phyloP scores from a whole-genome alignment of 2,888 invertebrate species.

The Tetragonisca angustula region DNA sequence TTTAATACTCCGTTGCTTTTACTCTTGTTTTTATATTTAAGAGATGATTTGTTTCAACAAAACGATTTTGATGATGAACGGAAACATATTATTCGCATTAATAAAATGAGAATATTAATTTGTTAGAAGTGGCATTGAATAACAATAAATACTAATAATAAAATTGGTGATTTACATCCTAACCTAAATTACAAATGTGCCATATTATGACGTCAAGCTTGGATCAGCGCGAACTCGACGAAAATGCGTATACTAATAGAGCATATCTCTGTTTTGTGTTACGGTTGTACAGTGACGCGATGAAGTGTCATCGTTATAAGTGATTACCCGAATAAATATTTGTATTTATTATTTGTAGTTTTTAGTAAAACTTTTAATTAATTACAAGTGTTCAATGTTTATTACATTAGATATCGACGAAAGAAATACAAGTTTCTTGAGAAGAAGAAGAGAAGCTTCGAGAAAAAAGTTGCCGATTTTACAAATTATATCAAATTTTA shows the following conservation, averaged over 20 bases:
- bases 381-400: constrained; percentile 15
- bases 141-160: constrained; percentile 2
- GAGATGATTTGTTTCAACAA: not conserved
- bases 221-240: constrained; percentile 45
- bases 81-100: not conserved
- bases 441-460: constrained; percentile 42
- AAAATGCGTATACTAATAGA: constrained; percentile 51
- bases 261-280: constrained; percentile 47
- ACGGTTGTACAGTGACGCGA: constrained; percentile 34
- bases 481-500: constrained; percentile 29
- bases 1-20: not conserved
- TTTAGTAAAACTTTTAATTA: constrained; percentile 6
- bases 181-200: constrained; percentile 28
- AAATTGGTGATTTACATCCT: constrained; percentile 30
- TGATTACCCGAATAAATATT: constrained; percentile 12
- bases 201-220: constrained; percentile 47
- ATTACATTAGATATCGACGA: constrained; percentile 9
- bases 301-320: constrained; percentile 45
- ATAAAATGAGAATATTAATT: not conserved
- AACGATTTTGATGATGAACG: not conserved
- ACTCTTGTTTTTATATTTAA: not conserved
- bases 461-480: constrained; percentile 38
- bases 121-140: not conserved
- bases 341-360: constrained; percentile 8
- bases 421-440: constrained; percentile 43